These are phyloP conservation scores for Apoda limacodes DNA, from an alignment of 2,888 invertebrate genomes.

Conservation along the genomic window DNA sequence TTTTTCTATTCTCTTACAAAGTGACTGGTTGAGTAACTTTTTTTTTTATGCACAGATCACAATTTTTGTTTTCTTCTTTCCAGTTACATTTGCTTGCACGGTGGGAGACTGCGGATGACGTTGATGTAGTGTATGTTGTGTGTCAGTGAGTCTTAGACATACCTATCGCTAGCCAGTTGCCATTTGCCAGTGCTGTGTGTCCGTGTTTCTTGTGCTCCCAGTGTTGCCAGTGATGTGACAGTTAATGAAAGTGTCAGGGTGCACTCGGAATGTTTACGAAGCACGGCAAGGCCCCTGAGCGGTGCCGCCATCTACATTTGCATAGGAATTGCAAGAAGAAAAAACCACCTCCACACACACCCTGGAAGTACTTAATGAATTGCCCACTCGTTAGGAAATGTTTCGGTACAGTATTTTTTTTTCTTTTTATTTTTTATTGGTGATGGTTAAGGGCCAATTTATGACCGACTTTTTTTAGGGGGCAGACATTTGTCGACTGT, in stretches of 20 bases:
- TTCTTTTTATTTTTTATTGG: no score
- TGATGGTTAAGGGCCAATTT: no score
- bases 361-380: constrained; percentile 72
- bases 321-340: constrained; percentile 64
- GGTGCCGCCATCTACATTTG: constrained; percentile 52
- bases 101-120: constrained; percentile 58
- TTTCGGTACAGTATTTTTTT: constrained; percentile 63
- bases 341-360: constrained; percentile 62
- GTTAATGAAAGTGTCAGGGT: constrained; percentile 57
- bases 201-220: constrained; percentile 33
- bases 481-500: no score
- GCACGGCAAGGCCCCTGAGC: constrained; percentile 61
- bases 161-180: constrained; percentile 23
- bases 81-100: constrained; percentile 54
- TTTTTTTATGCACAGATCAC: constrained; percentile 22
- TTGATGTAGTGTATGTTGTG: constrained; percentile 51
- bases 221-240: constrained; percentile 60
- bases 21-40: constrained; percentile 20
- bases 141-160: constrained; percentile 40
- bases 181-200: neutral
- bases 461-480: no score
- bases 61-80: constrained; percentile 64
- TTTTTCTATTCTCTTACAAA: constrained; percentile 28
- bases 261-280: constrained; percentile 65
- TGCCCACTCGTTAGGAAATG: constrained; percentile 72